Conservation (phyloP, 64 coral and sea anemone genomes). For the Pachyseris speciosa region DNA sequence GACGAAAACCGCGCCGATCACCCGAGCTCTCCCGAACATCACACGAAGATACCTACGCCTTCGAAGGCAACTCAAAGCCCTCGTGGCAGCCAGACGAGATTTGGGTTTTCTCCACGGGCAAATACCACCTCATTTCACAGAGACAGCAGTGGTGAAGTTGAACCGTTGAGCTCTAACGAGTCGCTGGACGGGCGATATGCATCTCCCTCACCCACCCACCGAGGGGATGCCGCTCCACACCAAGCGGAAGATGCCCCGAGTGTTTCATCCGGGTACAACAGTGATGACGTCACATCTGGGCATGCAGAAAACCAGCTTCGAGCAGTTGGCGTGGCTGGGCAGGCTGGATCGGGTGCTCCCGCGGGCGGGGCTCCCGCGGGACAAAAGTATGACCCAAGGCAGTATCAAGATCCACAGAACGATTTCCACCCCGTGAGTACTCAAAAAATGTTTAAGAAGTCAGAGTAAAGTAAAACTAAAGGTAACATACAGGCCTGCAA, state of each 20-base stretch:
- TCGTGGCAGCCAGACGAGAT: slow-evolving; percentile 20
- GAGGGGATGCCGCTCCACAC: neutral
- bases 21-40: slow-evolving; percentile 38
- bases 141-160: slow-evolving; percentile 51
- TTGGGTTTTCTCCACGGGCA: slow-evolving; percentile 16
- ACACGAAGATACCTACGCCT: slow-evolving; percentile 32
- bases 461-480: too few species aligned
- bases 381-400: slow-evolving; percentile 70
- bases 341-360: neutral
- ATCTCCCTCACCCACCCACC: slow-evolving; percentile 25
- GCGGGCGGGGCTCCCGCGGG: slow-evolving; percentile 33
- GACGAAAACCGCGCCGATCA: slow-evolving; percentile 27
- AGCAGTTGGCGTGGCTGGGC: neutral
- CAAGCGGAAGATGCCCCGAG: slow-evolving; percentile 61
- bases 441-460: neutral
- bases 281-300: slow-evolving; percentile 52
- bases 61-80: slow-evolving; percentile 15
- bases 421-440: slow-evolving; percentile 68
- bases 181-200: slow-evolving; percentile 46
- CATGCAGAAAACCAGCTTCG: slow-evolving; percentile 9
- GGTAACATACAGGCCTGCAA: too few species aligned
- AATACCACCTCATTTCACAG: neutral
- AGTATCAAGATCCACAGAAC: slow-evolving; percentile 69
- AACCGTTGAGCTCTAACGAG: slow-evolving; percentile 24
- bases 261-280: slow-evolving; percentile 75